Base-by-base conservation (phyloP, 2,113 vertebrate genomes). In the Coryphaenoides rupestris region DNA sequence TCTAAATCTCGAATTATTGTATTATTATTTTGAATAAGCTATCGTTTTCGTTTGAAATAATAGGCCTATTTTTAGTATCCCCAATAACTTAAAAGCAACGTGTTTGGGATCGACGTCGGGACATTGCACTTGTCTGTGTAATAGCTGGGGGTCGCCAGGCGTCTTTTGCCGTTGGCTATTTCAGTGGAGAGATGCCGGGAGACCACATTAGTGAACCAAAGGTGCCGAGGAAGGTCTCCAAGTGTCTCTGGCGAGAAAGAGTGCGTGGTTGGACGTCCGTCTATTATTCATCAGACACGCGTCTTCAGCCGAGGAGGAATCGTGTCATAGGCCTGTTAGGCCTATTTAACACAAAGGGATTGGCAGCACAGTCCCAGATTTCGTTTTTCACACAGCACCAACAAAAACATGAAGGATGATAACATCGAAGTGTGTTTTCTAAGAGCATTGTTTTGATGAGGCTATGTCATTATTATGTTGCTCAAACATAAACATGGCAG, bases 111-210 rank as follows among this genome's bases (percentile, higher is more conserved):
- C 33, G 13, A 12, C 13, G 33, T 40, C 33, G 2, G 33, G 33
- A 10, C 33, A 19, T 54, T 12, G 52, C 50, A 19, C 52, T 19
- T 54, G 33, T 40, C 33, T 40, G 33, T 40, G 33, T 40, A 40
- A 40, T 40, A 40, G 33, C 33, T 10, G 9, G 33, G 33, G 13
- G 33, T 40, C 33, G 33, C 33, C n/a, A n/a, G n/a, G n/a, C n/a
- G 16, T 3, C 16, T 82, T 90, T 89, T 87, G 77, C 81, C 83
- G 60, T 13, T 64, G 76, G 85, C 87, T 81, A 84, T 85, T 87
- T 87, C 81, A 75, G 79, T 86, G 79, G 84, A 81, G 81, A 85
- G n/a, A 77, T 76, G 84, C 72, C 81, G 19, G 64, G 65, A 83
- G 64, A 78, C 75, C 72, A 78, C 77, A 74, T n/a, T 64, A 81